phyloP scores from a whole-genome alignment of 2,113 vertebrate genomes.

The Cyanoramphus novaezelandiae region DNA sequence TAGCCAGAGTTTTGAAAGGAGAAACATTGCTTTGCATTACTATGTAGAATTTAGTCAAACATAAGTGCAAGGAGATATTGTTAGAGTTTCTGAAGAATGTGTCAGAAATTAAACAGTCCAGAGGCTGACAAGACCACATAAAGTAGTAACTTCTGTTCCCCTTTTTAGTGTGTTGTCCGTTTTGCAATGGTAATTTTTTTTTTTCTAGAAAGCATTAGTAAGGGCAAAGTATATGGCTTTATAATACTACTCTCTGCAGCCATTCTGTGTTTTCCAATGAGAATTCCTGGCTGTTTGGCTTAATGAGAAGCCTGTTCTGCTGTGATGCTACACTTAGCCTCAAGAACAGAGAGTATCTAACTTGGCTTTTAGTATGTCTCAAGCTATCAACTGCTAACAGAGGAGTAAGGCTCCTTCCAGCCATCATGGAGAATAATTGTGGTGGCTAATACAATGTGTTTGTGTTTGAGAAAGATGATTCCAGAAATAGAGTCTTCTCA shows the following conservation, averaged over 20 bases:
- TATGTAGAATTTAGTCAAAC: not conserved
- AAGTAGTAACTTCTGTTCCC: not conserved
- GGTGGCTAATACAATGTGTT: not conserved
- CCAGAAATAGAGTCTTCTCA: not conserved
- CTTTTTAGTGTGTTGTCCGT: not conserved
- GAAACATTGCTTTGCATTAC: conserved; percentile 12
- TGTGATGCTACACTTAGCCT: not conserved
- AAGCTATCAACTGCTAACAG: not conserved
- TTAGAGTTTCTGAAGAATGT: not conserved
- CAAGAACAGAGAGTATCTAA: not conserved
- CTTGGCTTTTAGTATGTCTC: not conserved
- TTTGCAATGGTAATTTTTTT: not conserved
- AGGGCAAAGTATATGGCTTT: not conserved
- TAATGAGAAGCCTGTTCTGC: not conserved
- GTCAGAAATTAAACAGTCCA: not conserved
- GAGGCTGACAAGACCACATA: not conserved
- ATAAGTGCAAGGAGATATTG: not conserved
- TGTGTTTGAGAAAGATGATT: not conserved
- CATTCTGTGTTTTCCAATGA: not conserved
- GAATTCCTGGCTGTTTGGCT: not conserved
- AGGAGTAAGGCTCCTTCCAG: not conserved
- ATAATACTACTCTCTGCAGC: not conserved
- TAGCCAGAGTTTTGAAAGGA: conserved; percentile 8
- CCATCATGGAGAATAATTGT: not conserved
- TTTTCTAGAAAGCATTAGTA: not conserved